Evolutionary conservation across 35 echinoderm and acorn worm species (phyloP).

Genomic region (Eucidaris tribuloides): DNA sequence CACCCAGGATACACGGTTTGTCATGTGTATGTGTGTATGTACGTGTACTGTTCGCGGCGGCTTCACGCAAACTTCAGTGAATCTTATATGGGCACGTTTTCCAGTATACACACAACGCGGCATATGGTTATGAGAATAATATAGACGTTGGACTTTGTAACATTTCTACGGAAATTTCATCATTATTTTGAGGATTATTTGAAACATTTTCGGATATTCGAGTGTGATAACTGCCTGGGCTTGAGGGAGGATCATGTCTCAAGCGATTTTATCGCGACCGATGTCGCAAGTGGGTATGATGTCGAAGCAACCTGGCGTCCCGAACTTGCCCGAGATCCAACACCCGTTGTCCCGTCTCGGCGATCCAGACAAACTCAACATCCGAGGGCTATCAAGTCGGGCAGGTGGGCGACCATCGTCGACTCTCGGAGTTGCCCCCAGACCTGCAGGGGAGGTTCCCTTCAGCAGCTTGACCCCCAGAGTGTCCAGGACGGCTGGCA

Average conservation of each 20-base stretch:
- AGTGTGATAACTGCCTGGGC: no score
- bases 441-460: conserved; percentile 52
- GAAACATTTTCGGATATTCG: no score
- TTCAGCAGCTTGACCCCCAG: conserved; percentile 78
- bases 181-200: no score
- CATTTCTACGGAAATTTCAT: no score
- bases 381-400: conserved; percentile 81
- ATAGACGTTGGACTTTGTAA: no score
- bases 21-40: not conserved
- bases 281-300: conserved; percentile 47
- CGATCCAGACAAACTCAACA: conserved; percentile 85
- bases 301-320: conserved; percentile 34
- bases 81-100: no score
- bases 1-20: conserved; percentile 17
- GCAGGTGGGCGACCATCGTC: conserved; percentile 58
- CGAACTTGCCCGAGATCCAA: conserved; percentile 94
- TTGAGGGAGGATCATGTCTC: conserved; percentile 53
- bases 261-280: conserved; percentile 69
- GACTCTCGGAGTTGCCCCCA: conserved; percentile 32
- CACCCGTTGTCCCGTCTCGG: conserved; percentile 92
- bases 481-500: conserved; percentile 60
- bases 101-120: no score
- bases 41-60: no score
- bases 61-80: no score
- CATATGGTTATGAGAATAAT: no score